A percentile compares a stretch with the other conserved stretches of the same genome.
These are phyloP conservation scores for Onychomys torridus DNA, from an alignment of 2,797 vertebrate genomes.

Conservation along the genomic window DNA sequence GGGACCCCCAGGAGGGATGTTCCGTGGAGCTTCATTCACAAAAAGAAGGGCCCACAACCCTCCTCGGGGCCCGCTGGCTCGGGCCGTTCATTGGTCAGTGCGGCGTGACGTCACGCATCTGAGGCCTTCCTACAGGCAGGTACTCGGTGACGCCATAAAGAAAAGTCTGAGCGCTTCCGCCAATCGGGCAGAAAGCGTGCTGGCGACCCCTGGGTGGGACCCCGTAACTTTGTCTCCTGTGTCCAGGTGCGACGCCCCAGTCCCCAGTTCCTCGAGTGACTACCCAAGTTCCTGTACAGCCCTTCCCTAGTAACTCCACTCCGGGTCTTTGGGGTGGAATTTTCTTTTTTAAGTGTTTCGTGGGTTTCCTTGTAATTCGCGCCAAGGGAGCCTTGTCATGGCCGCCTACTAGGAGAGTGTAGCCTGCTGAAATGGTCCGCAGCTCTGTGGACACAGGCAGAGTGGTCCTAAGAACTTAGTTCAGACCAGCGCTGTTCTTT, in stretches of 20 bases:
- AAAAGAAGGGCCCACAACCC: conserved; percentile 81
- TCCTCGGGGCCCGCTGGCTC: conserved; percentile 65
- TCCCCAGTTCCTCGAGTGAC: not conserved
- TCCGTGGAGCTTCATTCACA: conserved; percentile 82
- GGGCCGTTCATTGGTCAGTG: conserved; percentile 68
- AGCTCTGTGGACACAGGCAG: not conserved
- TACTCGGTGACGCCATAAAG: conserved; percentile 81
- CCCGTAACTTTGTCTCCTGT: not conserved
- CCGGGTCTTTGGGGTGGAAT: not conserved
- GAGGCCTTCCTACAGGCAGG: conserved; percentile 77
- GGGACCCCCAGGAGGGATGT: conserved; percentile 68
- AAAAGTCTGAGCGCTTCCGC: conserved; percentile 72
- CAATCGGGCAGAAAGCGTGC: conserved; percentile 67
- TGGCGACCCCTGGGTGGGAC: not conserved
- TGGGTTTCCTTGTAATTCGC: conserved; percentile 37
- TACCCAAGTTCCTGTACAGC: not conserved
- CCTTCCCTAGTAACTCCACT: not conserved
- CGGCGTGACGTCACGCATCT: conserved; percentile 74
- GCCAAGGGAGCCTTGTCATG: conserved; percentile 15
- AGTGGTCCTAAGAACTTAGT: not conserved
- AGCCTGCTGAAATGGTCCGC: not conserved
- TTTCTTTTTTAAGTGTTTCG: not conserved
- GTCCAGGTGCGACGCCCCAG: accelerated
- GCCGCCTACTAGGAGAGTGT: not conserved
- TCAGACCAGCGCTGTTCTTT: not conserved